phyloP scores from a whole-genome alignment of 2,797 vertebrate species.

The Mormyrus proboscirostris region DNA sequence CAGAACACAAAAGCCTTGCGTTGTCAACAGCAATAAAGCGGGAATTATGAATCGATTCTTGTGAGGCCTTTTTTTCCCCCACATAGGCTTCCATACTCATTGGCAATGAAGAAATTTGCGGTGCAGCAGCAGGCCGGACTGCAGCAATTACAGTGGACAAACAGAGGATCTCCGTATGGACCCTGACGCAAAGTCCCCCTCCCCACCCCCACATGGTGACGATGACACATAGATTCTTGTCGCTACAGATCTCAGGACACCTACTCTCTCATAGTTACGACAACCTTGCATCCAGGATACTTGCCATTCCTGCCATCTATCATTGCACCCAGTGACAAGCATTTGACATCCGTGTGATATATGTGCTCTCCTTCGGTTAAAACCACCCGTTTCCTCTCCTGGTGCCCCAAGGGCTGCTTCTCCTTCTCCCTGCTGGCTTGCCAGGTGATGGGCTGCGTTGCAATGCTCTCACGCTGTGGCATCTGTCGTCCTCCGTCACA shows the following conservation, averaged over 20 bases:
- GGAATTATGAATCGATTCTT: not conserved
- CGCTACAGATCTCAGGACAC: conserved; percentile 23
- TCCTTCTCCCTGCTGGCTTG: not conserved
- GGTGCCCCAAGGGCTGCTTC: too few species aligned
- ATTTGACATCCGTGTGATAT: not conserved
- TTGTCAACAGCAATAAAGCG: not conserved
- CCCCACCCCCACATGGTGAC: conserved; percentile 14
- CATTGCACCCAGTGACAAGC: not conserved
- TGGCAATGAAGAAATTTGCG: conserved; percentile 24
- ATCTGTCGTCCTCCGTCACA: not conserved
- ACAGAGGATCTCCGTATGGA: conserved; percentile 8
- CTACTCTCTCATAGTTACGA: conserved; percentile 9
- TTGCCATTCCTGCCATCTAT: conserved; percentile 10
- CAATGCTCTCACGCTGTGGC: not conserved
- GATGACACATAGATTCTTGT: conserved; percentile 21
- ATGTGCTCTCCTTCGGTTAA: not conserved
- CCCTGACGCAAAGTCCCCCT: conserved; percentile 4
- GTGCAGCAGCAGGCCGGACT: not conserved
- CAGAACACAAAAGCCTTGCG: not conserved
- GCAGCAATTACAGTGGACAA: conserved; percentile 24
- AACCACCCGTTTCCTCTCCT: not conserved
- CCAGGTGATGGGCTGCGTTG: not conserved
- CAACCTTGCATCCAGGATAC: conserved; percentile 10
- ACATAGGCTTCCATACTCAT: not conserved
- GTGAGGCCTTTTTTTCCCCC: conserved; percentile 9